These are phyloP conservation scores for Metaphire vulgaris DNA, from an alignment of 1,140 invertebrate species.

Conservation along the genomic window DNA sequence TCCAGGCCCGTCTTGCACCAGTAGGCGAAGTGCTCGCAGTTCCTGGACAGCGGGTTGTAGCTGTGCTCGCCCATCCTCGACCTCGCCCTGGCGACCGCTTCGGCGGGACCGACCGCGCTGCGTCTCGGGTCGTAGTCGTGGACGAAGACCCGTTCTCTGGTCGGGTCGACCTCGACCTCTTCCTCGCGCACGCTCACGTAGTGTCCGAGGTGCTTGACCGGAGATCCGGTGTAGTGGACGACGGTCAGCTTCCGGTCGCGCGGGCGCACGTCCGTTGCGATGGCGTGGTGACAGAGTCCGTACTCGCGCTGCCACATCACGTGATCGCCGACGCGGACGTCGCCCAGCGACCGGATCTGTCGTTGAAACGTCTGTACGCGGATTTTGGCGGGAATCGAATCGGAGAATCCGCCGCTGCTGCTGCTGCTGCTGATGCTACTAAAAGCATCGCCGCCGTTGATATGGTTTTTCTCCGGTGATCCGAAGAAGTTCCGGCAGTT, in stretches of 20 bases:
- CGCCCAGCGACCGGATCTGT: neutral
- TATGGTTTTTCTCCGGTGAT: neutral
- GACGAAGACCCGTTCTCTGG: neutral
- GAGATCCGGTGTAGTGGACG: constrained; percentile 16
- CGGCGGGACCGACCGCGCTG: neutral
- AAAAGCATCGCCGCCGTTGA: no score
- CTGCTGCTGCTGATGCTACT: neutral
- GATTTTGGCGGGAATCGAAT: no score
- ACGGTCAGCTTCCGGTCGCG: neutral
- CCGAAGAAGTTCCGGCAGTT: neutral
- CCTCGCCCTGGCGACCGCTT: neutral
- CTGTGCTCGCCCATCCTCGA: constrained; percentile 11
- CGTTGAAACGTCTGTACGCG: neutral
- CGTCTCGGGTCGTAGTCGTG: neutral
- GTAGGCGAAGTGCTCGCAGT: constrained; percentile 26
- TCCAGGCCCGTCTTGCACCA: constrained; percentile 26
- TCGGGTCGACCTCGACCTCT: neutral
- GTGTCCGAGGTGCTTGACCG: neutral
- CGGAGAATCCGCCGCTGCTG: no score
- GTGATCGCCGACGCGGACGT: constrained; percentile 15
- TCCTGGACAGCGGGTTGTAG: constrained; percentile 13
- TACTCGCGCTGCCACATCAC: neutral
- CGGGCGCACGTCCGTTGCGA: constrained; percentile 1
- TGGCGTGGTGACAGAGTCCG: constrained; percentile 20
- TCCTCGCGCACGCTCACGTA: constrained; percentile 4